phyloP scores from a whole-genome alignment of 2,113 vertebrate genomes.

The Dipodomys spectabilis region DNA sequence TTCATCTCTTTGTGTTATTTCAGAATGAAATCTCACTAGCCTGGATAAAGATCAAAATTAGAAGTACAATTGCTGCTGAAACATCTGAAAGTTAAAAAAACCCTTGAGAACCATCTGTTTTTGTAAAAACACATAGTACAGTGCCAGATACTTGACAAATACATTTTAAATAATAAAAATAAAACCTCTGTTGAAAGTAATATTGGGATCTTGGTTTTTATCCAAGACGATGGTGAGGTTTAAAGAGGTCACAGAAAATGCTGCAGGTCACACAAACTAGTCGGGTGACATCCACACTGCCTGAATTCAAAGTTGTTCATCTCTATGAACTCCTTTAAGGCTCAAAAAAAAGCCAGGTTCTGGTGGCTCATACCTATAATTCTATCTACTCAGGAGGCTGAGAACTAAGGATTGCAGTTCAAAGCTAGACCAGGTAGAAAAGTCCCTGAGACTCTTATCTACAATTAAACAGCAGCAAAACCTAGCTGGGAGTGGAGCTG shows the following conservation, averaged over 20 bases:
- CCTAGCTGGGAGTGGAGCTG: too few relatives aligned
- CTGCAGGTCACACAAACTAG: neutral
- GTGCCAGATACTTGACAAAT: neutral
- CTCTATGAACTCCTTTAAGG: neutral
- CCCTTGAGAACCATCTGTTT: neutral
- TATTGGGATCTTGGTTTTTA: constrained; percentile 15
- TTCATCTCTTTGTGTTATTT: too few relatives aligned
- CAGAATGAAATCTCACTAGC: neutral
- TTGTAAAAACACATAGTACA: constrained; percentile 22
- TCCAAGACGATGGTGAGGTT: neutral
- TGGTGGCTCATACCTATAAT: too few relatives aligned
- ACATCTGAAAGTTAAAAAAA: neutral
- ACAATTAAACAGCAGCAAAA: too few relatives aligned
- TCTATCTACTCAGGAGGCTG: too few relatives aligned
- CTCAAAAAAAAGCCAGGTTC: neutral
- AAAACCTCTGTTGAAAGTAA: neutral
- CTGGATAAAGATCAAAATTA: neutral
- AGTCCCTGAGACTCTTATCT: too few relatives aligned
- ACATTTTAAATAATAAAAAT: neutral
- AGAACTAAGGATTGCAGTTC: too few relatives aligned
- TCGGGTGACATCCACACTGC: neutral
- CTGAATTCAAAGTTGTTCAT: neutral
- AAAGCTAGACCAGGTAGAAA: too few relatives aligned
- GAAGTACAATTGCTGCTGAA: neutral
- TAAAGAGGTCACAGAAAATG: constrained; percentile 1